Evolutionary conservation across 2,113 vertebrate genomes (phyloP).

Genomic region (Rhinolophus ferrumequinum): DNA sequence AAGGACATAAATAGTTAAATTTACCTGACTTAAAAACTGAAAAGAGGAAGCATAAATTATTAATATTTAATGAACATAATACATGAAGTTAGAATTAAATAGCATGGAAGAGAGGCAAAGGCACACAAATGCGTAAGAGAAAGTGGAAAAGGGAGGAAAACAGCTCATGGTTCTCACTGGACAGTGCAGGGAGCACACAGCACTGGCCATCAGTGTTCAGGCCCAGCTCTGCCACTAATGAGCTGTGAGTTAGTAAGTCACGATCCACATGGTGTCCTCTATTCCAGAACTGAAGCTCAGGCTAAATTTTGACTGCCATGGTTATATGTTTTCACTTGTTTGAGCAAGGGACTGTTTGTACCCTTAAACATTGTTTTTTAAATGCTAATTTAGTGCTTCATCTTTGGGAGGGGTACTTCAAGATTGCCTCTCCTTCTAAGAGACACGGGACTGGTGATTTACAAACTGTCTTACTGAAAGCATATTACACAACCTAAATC

Average conservation of each 20-base stretch:
- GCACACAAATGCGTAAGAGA: background rate
- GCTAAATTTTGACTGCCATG: background rate
- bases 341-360: background rate
- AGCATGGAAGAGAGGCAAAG: background rate
- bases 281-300: background rate
- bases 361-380: background rate
- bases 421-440: background rate
- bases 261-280: background rate
- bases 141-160: background rate
- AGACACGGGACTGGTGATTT: background rate
- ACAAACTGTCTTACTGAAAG: background rate
- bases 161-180: background rate
- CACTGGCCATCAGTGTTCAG: too few relatives aligned
- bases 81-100: background rate
- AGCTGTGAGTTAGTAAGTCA: background rate
- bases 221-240: background rate
- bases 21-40: background rate
- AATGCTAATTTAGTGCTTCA: background rate
- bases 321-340: background rate
- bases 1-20: background rate
- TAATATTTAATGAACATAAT: background rate
- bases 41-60: background rate
- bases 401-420: background rate
- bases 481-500: background rate
- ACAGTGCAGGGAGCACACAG: too few relatives aligned